Percentiles rank a stretch among this genome's conserved stretches.
These are phyloP conservation scores for Holcopasites calliopsidis DNA, from an alignment of 1,140 invertebrate species.

Conservation along the genomic window DNA sequence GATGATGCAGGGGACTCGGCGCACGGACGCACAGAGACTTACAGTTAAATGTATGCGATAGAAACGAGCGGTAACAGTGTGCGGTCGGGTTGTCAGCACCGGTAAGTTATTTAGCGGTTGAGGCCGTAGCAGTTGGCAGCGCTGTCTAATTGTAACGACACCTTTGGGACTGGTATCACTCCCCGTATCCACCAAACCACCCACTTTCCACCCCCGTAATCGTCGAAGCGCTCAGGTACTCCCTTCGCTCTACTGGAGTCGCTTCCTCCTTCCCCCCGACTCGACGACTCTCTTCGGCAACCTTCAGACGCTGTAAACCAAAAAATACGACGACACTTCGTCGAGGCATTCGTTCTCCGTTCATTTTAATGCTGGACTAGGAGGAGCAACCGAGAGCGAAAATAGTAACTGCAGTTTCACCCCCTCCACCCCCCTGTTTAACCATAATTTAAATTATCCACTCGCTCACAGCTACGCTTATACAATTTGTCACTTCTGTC, in stretches of 20 bases:
- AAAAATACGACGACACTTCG: constrained; percentile 72
- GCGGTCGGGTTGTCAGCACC: constrained; percentile 76
- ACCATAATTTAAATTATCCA: background rate
- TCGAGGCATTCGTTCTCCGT: constrained; percentile 54
- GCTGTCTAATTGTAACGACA: constrained; percentile 78
- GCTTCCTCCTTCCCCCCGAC: constrained; percentile 31
- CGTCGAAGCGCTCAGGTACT: constrained; percentile 68
- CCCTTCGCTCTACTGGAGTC: constrained; percentile 16
- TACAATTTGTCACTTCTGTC: too few relatives aligned
- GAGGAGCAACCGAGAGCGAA: background rate
- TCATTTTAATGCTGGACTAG: constrained; percentile 39
- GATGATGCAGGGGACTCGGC: background rate
- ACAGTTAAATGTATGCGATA: constrained; percentile 47
- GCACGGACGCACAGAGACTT: constrained; percentile 16
- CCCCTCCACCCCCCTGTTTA: background rate
- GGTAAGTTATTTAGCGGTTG: constrained; percentile 78
- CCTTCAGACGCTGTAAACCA: constrained; percentile 69
- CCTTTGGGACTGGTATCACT: constrained; percentile 72
- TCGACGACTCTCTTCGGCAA: constrained; percentile 38
- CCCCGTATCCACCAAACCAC: constrained; percentile 57
- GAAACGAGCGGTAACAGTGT: constrained; percentile 65
- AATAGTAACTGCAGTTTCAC: background rate
- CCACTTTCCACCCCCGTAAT: constrained; percentile 58
- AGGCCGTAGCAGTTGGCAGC: constrained; percentile 72
- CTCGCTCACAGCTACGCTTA: too few relatives aligned